phyloP scores from a whole-genome alignment of 2,113 vertebrate species.

The Lates calcarifer region DNA sequence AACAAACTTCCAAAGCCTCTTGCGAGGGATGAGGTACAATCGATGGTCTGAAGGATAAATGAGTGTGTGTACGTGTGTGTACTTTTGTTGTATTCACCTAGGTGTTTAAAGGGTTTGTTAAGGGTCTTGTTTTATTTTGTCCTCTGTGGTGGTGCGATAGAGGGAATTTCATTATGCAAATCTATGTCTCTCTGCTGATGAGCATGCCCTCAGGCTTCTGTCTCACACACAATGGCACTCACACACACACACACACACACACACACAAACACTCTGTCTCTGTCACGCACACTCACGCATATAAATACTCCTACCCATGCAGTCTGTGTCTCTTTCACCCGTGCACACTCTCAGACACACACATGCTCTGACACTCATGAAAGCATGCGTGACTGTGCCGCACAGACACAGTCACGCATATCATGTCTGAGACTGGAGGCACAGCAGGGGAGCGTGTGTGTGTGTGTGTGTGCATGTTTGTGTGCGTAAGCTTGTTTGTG shows the following conservation, averaged over 20 bases:
- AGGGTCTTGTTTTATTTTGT: conserved; percentile 77
- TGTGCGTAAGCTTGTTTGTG: conserved; percentile 2
- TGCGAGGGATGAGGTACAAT: conserved; percentile 30
- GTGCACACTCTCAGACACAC: conserved; percentile 43
- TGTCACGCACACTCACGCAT: conserved; percentile 46
- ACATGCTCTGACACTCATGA: conserved; percentile 58
- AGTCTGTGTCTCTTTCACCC: conserved; percentile 33
- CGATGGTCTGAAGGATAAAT: conserved; percentile 48
- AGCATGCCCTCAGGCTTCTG: conserved; percentile 75
- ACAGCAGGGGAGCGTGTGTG: conserved; percentile 33
- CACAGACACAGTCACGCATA: conserved; percentile 67
- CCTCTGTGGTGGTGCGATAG: conserved; percentile 69
- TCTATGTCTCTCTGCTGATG: conserved; percentile 77
- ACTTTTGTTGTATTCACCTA: conserved; percentile 56
- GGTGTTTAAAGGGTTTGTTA: conserved; percentile 74
- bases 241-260: conserved; percentile 40
- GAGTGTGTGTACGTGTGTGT: conserved; percentile 31
- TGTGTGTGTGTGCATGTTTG: conserved; percentile 6
- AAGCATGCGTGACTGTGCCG: conserved; percentile 71
- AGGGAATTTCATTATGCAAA: conserved; percentile 82
- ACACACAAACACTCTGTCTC: conserved; percentile 45
- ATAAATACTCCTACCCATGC: conserved; percentile 58
- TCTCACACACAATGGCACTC: conserved; percentile 62
- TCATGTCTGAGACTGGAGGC: conserved; percentile 71
- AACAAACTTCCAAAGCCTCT: conserved; percentile 36